Evolutionary conservation across 2,888 invertebrate genomes (phyloP), one percentile per base, ranked within the genome.

Genomic region (Ormyrus nitidulus): DNA sequence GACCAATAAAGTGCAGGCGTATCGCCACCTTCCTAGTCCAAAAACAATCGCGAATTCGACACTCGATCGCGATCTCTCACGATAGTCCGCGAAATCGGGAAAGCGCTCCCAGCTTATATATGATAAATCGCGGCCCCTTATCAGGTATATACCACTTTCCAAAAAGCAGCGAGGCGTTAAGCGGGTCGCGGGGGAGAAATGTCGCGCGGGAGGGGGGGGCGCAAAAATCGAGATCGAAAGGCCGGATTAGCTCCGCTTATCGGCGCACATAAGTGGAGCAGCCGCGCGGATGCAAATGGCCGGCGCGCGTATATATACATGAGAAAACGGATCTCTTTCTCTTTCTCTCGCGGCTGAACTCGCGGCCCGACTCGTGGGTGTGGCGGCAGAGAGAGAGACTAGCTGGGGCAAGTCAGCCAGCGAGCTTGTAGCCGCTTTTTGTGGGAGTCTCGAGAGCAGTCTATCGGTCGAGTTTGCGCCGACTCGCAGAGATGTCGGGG

Each of bases 341-440:
- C 64, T 7, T 9, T 66, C 34, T 19, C 49, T 49, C 19, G 34
- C 34, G 49, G 34, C n/a, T 19, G 65, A 10, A 51, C 9, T 9
- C 51, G 48, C 48, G 70, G 72, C 49, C 13, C 19, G 81, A 83
- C 34, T 34, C 82, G 85, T 87, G 87, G 88, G 88, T 88, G 88
- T 88, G 87, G 75, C 70, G 49, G 88, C 1, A 19, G 19, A 19
- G 19, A 19, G 34, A 34, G 34, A 34, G 34, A 34, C 34, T 34
- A 34, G 34, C 34, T 34, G 34, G 34, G 34, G 34, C 34, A 34
- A 34, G 34, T 34, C 3, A 34, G 34, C 34, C 34, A 34, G 34
- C 34, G 2, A 34, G 34, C 34, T 34, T 34, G 34, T 34, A 34
- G 34, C 34, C 34, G 34, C 34, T 34, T 34, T 34, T 34, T 34